These are phyloP conservation scores for Mesopsocus fuscifrons DNA, from an alignment of 2,888 invertebrate species.

Conservation along the genomic window DNA sequence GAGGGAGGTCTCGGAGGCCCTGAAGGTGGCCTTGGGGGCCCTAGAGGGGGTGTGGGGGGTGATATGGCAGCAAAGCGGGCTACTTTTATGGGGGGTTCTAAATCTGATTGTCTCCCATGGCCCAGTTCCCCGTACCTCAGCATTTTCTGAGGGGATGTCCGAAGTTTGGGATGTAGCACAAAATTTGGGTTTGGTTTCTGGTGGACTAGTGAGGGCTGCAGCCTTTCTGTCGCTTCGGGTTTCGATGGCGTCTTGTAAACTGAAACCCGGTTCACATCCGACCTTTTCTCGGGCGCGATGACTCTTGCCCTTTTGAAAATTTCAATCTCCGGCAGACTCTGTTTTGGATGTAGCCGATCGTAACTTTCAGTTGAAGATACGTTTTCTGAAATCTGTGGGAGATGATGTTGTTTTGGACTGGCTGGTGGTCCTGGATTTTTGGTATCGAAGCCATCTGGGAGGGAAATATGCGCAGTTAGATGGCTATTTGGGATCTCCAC, in stretches of 20 bases:
- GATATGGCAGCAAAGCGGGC: not conserved
- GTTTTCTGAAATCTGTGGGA: not conserved
- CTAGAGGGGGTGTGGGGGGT: not conserved
- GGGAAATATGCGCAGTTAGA: constrained; percentile 1
- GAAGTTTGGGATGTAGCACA: not conserved
- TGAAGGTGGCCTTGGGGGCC: not conserved
- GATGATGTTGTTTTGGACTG: not conserved
- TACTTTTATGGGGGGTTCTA: not conserved
- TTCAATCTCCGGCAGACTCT: not conserved
- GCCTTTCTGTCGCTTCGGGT: not conserved
- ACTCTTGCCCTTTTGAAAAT: not conserved
- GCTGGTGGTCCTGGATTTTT: not conserved
- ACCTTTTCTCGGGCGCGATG: not conserved
- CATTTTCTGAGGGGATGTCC: constrained; percentile 1
- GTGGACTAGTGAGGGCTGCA: not conserved
- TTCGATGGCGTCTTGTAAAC: not conserved
- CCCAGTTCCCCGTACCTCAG: not conserved
- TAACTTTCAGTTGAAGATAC: not conserved
- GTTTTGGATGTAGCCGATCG: not conserved
- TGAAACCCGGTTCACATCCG: not conserved
- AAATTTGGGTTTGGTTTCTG: constrained; percentile 10
- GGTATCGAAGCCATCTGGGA: constrained; percentile 1
- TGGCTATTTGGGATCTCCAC: constrained; percentile 5
- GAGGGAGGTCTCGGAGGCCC: not conserved
- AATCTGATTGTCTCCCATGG: too few species aligned